Evolutionary conservation across 2,113 vertebrate genomes (phyloP), one percentile per base, ranked within the genome.

Genomic region (Ameiurus melas): DNA sequence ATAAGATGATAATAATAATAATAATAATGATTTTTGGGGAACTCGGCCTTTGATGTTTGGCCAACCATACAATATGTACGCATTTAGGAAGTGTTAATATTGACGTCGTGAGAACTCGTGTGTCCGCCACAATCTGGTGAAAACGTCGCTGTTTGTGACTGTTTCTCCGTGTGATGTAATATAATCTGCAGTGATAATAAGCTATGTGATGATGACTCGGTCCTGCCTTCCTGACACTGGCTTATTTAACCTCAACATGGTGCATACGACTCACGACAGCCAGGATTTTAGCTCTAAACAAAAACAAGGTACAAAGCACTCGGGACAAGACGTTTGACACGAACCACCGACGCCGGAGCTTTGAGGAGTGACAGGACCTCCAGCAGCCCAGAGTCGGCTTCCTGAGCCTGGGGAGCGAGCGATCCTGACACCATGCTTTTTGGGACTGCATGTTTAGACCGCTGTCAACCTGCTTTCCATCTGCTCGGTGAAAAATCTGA

Each of bases 401-500:
- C 92, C 89, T 92, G 92, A 93, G 93, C 88, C 89, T 0, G 66
- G 89, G 87, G 92, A 91, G 88, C 77, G 39, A 85, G 70, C 86
- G 84, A 66, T 86, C 75, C 85, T 75, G 22, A 84, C 91, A 70
- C 83, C 89, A 91, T 84, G 89, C 92, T n/a, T n/a, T 90, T 93
- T 90, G 30, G 82, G 91, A 90, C 93, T 92, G 90, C 87, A 91
- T 93, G 94, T 95, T 97, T 95, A 93, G 93, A 94, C 71, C 92
- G 30, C 85, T 91, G 95, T 93, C 94, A 93, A 94, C 91, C 92
- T 68, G 93, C 90, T 94, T 95, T 96, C 94, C 92, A 90, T 92
- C 22, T 93, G 89, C 87, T 89, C 85, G 84, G 90, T 17, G 88
- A 91, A 91, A 94, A 95, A 93, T 94, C 92, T 87, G 94, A 92